Conservation (phyloP, 2,113 vertebrate species). For the Boleophthalmus pectinirostris region DNA sequence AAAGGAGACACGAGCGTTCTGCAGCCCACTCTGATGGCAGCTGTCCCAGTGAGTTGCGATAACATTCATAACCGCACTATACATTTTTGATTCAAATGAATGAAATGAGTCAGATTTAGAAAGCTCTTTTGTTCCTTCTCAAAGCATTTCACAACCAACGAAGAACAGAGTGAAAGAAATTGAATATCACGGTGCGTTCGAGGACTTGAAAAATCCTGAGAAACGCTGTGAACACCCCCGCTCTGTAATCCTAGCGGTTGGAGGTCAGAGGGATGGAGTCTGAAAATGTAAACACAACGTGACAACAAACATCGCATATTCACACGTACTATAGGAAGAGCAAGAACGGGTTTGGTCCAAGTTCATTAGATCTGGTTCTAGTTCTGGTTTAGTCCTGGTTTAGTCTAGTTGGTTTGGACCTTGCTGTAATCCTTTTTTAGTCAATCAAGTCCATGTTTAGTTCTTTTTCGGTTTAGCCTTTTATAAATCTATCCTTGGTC, state of each 20-base stretch:
- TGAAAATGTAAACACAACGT: constrained; percentile 79
- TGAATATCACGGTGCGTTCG: neutral
- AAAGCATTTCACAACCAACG: too few species aligned
- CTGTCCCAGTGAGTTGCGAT: constrained; percentile 84
- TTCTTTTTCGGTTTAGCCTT: too few species aligned
- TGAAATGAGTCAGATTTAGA: too few species aligned
- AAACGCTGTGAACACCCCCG: constrained; percentile 7
- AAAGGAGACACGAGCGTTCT: constrained; percentile 88
- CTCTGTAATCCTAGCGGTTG: constrained; percentile 44
- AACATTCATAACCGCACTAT: neutral
- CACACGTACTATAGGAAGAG: neutral
- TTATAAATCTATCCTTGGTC: neutral
- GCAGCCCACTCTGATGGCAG: constrained; percentile 92
- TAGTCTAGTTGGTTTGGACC: too few species aligned
- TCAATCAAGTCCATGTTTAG: too few species aligned
- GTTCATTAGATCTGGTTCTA: neutral
- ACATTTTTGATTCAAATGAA: too few species aligned
- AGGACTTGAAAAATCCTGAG: neutral
- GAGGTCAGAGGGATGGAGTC: constrained; percentile 63
- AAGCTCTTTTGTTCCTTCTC: too few species aligned
- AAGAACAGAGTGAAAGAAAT: too few species aligned
- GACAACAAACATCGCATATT: constrained; percentile 73
- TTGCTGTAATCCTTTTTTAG: too few species aligned
- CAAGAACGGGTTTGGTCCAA: neutral
- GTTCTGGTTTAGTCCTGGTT: neutral